Evolutionary conservation across 2,797 vertebrate genomes (phyloP).

Genomic region (Anguilla megastoma): DNA sequence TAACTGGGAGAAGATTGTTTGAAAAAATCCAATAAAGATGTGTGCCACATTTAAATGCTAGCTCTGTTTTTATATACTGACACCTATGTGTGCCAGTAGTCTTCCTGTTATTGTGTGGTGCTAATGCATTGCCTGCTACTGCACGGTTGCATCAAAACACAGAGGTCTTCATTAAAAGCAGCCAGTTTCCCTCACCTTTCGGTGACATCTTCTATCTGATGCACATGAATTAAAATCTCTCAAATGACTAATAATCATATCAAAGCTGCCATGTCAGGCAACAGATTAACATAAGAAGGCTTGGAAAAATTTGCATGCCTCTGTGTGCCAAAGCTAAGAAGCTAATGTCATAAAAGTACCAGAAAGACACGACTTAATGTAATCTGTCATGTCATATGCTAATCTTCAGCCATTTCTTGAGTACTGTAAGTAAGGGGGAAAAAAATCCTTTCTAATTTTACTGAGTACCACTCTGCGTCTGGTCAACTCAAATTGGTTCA

Average conservation of each 20-base stretch:
- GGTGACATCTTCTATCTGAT: conserved; percentile 89
- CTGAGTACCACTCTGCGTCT: conserved; percentile 78
- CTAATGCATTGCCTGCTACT: background rate
- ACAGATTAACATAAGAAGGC: conserved; percentile 99
- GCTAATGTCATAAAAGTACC: conserved; percentile 96
- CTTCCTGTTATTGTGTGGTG: background rate
- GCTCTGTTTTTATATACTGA: conserved; percentile 43
- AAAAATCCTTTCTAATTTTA: conserved; percentile 80
- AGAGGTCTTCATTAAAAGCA: conserved; percentile 84
- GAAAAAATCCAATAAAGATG: too few species aligned
- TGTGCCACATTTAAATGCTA: background rate
- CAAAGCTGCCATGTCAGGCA: conserved; percentile 96
- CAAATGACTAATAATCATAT: conserved; percentile 99
- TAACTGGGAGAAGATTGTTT: too few species aligned
- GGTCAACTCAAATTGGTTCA: conserved; percentile 84
- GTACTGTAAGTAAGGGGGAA: conserved; percentile 85
- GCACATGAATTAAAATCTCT: conserved; percentile 91
- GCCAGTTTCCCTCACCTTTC: conserved; percentile 88
- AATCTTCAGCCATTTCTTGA: conserved; percentile 95
- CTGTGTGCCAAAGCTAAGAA: conserved; percentile 92
- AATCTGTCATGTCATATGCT: conserved; percentile 99
- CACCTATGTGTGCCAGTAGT: conserved; percentile 58
- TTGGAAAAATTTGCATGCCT: conserved; percentile 97
- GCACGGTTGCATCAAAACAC: conserved; percentile 44
- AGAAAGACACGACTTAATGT: conserved; percentile 97